A percentile compares a stretch with the other conserved stretches of the same genome.
phyloP scores from a whole-genome alignment of 1,140 invertebrate species.

The Trachelipus rathkii region DNA sequence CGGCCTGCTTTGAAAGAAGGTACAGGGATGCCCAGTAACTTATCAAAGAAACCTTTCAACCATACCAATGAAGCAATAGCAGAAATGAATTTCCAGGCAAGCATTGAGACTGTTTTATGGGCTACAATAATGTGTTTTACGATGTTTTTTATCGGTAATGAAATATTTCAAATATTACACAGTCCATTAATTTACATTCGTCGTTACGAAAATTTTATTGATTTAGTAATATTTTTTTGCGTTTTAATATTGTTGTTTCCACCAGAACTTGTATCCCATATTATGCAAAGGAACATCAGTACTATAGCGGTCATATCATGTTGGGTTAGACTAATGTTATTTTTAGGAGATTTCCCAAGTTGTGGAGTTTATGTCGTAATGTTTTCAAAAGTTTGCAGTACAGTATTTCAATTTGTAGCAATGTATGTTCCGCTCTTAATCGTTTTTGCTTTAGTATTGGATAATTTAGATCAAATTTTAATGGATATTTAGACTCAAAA shows the following conservation, averaged over 20 bases:
- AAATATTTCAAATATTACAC: conserved; percentile 34
- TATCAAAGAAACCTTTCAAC: too few relatives aligned
- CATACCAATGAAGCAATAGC: too few relatives aligned
- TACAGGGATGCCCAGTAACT: too few relatives aligned
- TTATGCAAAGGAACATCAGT: background rate
- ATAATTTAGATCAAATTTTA: too few relatives aligned
- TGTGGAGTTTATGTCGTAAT: conserved; percentile 43
- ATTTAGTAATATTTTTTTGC: conserved; percentile 30
- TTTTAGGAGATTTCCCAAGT: conserved; percentile 42
- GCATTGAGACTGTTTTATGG: too few relatives aligned
- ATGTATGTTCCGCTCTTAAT: conserved; percentile 41
- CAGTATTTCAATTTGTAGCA: conserved; percentile 38
- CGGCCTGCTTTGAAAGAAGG: too few relatives aligned
- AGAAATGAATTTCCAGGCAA: too few relatives aligned
- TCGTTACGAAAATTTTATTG: conserved; percentile 28
- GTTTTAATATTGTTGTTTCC: conserved; percentile 30
- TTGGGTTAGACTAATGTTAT: conserved; percentile 42
- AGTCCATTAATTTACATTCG: conserved; percentile 28
- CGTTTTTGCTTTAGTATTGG: conserved; percentile 42
- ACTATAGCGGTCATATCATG: conserved; percentile 35
- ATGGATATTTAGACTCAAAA: too few relatives aligned
- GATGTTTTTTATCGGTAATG: too few relatives aligned
- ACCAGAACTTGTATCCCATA: background rate
- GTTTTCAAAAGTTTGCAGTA: conserved; percentile 41
- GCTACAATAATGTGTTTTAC: too few relatives aligned